Percentiles rank a stretch among this genome's conserved stretches.
These are phyloP conservation scores for Mormyrus lacerda DNA, from an alignment of 2,113 vertebrate species.

Conservation along the genomic window DNA sequence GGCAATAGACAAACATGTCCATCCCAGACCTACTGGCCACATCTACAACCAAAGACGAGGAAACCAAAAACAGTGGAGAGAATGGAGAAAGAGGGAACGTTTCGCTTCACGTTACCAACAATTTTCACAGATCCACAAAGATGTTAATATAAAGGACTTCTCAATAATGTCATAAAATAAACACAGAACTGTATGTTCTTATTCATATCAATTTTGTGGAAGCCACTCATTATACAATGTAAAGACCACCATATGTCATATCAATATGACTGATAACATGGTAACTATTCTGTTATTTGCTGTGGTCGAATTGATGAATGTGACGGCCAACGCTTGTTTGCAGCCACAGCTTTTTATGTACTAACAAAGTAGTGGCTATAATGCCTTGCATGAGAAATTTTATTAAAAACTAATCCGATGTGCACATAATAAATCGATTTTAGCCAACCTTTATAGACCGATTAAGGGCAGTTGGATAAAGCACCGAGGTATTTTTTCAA, in stretches of 20 bases:
- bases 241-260: not conserved
- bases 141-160: not conserved
- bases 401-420: not conserved
- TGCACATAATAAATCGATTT: not conserved
- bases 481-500: not conserved
- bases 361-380: not conserved
- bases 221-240: not conserved
- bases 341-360: not conserved
- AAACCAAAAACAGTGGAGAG: not conserved
- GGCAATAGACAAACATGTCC: not conserved
- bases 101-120: not conserved
- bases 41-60: conserved; percentile 29
- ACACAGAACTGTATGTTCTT: not conserved
- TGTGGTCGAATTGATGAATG: not conserved
- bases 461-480: not conserved
- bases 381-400: not conserved
- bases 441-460: not conserved
- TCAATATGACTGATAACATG: not conserved
- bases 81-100: not conserved
- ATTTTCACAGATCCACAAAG: not conserved
- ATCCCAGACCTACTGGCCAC: conserved; percentile 29
- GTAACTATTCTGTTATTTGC: not conserved
- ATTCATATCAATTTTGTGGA: not conserved
- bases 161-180: not conserved
- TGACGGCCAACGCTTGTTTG: not conserved